phyloP scores from a whole-genome alignment of 2,113 vertebrate genomes.

The Protobothrops mucrosquamatus region DNA sequence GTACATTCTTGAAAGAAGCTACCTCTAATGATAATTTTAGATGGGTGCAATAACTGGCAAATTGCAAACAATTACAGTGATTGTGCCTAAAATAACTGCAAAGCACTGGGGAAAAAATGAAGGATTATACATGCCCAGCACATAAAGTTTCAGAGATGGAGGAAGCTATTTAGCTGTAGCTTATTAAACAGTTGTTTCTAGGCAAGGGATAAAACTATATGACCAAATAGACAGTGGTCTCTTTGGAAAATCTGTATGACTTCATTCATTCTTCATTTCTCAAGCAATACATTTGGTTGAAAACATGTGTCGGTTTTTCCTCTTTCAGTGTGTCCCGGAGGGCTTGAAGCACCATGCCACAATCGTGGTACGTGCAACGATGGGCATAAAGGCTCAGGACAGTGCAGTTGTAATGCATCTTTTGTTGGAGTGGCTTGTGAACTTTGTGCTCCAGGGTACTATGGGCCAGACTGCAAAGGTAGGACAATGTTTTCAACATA shows the following conservation, averaged over 20 bases:
- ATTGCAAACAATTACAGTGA: not conserved
- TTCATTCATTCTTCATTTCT: not conserved
- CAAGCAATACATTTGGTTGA: not conserved
- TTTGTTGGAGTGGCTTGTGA: conserved; percentile 85
- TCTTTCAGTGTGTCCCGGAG: conserved; percentile 84
- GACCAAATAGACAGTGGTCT: not conserved
- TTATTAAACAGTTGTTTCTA: no score
- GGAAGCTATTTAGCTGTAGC: not conserved
- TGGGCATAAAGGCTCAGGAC: conserved; percentile 71
- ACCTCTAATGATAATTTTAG: not conserved
- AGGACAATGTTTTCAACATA: not conserved
- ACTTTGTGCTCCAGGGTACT: conserved; percentile 69
- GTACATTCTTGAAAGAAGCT: not conserved
- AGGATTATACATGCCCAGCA: not conserved
- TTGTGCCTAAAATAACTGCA: not conserved
- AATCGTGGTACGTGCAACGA: conserved; percentile 77
- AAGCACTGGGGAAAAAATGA: not conserved
- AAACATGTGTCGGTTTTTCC: conserved; percentile 4
- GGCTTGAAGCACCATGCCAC: conserved; percentile 78
- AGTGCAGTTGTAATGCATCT: conserved; percentile 73
- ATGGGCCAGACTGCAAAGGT: conserved; percentile 86
- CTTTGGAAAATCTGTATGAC: not conserved
- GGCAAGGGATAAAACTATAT: not conserved
- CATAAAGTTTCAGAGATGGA: no score
- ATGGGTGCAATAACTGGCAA: not conserved